Conservation (phyloP, 2,888 invertebrate species). For the Melanostoma mellinum region DNA sequence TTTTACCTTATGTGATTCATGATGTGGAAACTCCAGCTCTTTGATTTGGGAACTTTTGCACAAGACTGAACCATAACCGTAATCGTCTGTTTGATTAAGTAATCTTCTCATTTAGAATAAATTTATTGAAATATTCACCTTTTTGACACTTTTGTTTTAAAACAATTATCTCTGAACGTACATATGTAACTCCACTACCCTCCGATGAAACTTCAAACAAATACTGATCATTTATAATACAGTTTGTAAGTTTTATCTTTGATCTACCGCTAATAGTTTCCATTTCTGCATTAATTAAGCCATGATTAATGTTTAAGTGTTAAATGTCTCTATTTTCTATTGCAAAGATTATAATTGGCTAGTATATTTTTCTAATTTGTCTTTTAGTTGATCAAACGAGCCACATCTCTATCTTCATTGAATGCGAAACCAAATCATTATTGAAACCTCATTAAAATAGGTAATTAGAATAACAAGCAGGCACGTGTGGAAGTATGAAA, state of each 20-base stretch:
- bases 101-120: no score
- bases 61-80: no score
- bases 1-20: no score
- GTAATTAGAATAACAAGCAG: neutral
- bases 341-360: neutral
- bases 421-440: conserved; percentile 22
- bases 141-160: no score
- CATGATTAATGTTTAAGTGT: conserved; percentile 7
- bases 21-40: no score
- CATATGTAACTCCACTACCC: no score
- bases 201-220: no score
- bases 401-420: neutral
- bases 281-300: conserved; percentile 17
- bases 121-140: no score
- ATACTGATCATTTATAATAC: neutral
- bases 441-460: conserved; percentile 11
- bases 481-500: neutral
- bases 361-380: conserved; percentile 4
- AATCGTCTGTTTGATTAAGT: no score
- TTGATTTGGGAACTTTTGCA: no score
- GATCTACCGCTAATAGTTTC: neutral
- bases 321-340: conserved; percentile 4
- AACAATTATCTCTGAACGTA: no score
- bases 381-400: conserved; percentile 6
- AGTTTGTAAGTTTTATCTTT: neutral